Percentiles rank a stretch among this genome's conserved stretches.
phyloP scores from a whole-genome alignment of 2,888 invertebrate species.

The Byasa hedistus region DNA sequence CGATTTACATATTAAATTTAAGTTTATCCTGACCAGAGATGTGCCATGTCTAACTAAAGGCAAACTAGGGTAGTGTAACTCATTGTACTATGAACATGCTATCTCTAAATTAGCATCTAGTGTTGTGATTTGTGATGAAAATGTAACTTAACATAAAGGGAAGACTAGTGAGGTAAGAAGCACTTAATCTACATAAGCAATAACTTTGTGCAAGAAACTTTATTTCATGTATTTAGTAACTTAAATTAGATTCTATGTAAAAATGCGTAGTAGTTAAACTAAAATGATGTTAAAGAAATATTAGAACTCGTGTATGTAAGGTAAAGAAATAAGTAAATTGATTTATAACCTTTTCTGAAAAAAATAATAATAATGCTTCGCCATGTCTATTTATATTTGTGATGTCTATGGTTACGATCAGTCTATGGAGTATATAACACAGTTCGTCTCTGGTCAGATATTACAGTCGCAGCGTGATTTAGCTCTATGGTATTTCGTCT shows the following conservation, averaged over 20 bases:
- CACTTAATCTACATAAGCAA: conserved; percentile 4
- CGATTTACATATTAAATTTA: neutral
- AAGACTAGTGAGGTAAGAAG: conserved; percentile 19
- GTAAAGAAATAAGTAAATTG: neutral
- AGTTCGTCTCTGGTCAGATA: conserved; percentile 20
- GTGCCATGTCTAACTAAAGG: neutral
- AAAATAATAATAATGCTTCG: neutral
- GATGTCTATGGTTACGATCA: conserved; percentile 24
- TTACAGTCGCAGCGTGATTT: conserved; percentile 29
- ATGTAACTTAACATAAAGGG: conserved; percentile 17
- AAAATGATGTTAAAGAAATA: no score
- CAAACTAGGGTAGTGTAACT: neutral
- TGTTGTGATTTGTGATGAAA: conserved; percentile 10
- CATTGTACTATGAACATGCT: neutral
- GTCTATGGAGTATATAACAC: conserved; percentile 11
- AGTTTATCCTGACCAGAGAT: conserved; percentile 10
- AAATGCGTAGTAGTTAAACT: neutral
- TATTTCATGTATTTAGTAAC: neutral
- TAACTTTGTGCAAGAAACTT: conserved; percentile 9
- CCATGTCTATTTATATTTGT: conserved; percentile 5
- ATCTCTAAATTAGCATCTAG: conserved; percentile 1
- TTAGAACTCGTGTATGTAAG: no score
- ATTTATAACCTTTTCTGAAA: neutral
- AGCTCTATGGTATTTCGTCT: neutral
- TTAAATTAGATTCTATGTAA: neutral